Evolutionary conservation across 2,888 invertebrate species (phyloP), one percentile per base, ranked within the genome.

Genomic region (Noctua comes): DNA sequence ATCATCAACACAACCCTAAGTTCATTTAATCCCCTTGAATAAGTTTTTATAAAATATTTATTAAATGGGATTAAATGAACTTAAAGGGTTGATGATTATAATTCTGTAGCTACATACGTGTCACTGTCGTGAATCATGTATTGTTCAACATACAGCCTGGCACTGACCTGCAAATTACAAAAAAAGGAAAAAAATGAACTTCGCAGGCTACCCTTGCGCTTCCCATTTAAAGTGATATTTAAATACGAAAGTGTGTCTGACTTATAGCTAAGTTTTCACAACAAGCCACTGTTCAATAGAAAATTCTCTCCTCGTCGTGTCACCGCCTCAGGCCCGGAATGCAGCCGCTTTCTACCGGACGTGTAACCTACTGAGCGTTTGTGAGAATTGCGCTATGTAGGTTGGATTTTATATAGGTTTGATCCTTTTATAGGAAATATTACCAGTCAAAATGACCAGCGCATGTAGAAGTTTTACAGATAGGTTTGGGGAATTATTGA

Each of bases 311-410:
- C 31, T 46, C 27, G 68, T 66, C 46, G 16, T 46, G 16, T 68
- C 71, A 57, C 46, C 62, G 81, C 77, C 76, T 57, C 70, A 16
- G 71, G 71, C 31, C 48, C 27, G 68, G 82, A 80, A 81, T 81
- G 70, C 77, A 72, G 24, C 80, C 57, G 57, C 65, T 66, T 74
- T 59, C 57, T 48, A 18, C 79, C 66, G 79, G 79, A 79, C 72
- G 72, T 36, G 62, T 64, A n/a, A 31, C 62, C 27, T 59, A 59
- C 59, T 27, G 59, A 73, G 59, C 57, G 43, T 51, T 69, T 46
- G 66, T 40, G 68, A 68, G 66, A 68, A 36, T 62, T 59, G 36
- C 2, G 36, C 68, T 68, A 54, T 59, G 65, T 78, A 40, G 65
- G 54, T 71, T 70, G 4, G 36, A 70, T 70, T 65, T 70, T 69